phyloP scores from a whole-genome alignment of 2,888 invertebrate species.

The Netelia virgata region DNA sequence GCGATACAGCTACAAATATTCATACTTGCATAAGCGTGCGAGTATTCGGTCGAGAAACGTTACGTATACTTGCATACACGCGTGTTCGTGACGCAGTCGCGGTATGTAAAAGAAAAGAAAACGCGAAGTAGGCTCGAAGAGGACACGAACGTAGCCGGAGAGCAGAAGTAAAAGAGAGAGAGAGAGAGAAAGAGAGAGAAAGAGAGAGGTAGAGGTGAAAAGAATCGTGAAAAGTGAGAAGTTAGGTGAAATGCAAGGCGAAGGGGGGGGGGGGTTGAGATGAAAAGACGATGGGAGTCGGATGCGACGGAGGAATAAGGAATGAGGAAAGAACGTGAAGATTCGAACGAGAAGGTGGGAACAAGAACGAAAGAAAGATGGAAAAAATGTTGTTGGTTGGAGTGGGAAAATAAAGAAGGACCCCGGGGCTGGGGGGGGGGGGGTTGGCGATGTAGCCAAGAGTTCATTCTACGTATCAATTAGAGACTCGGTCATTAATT shows the following conservation, averaged over 20 bases:
- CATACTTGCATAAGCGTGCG: background rate
- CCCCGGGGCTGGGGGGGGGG: background rate
- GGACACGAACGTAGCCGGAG: slow-evolving; percentile 58
- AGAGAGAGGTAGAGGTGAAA: slow-evolving; percentile 40
- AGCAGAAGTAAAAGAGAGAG: slow-evolving; percentile 68
- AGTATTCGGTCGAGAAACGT: slow-evolving; percentile 9
- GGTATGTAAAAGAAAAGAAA: slow-evolving; percentile 72
- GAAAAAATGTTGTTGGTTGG: slow-evolving; percentile 39
- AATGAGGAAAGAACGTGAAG: slow-evolving; percentile 40
- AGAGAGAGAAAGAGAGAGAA: slow-evolving; percentile 39
- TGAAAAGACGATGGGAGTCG: slow-evolving; percentile 59
- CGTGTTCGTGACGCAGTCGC: slow-evolving; percentile 26
- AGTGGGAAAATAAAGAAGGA: slow-evolving; percentile 19
- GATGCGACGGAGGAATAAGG: slow-evolving; percentile 62
- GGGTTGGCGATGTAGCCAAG: slow-evolving; percentile 61
- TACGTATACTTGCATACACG: background rate
- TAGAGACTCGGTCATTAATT: slow-evolving; percentile 80
- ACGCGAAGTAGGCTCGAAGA: slow-evolving; percentile 17
- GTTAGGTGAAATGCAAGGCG: slow-evolving; percentile 12
- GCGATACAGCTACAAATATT: slow-evolving; percentile 38
- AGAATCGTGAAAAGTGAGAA: slow-evolving; percentile 42
- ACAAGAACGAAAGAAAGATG: slow-evolving; percentile 33
- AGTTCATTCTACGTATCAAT: slow-evolving; percentile 81
- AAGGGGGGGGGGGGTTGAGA: slow-evolving; percentile 47
- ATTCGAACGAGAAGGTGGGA: slow-evolving; percentile 57